Evolutionary conservation across 2,113 vertebrate species (phyloP).

Genomic region (Forbesichthys papilliferus): DNA sequence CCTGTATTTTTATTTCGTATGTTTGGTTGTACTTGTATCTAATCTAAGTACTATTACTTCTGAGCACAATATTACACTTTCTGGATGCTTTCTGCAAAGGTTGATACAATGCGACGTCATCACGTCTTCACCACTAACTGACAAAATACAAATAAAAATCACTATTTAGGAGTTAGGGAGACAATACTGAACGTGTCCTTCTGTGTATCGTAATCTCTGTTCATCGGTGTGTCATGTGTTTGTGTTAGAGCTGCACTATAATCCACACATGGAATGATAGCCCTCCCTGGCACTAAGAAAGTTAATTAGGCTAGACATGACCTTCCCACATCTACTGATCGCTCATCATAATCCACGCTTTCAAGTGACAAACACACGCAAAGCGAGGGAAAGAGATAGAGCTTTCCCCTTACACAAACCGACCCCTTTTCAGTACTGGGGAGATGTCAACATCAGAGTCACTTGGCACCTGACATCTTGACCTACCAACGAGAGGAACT

Average conservation of each 20-base stretch:
- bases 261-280: slow-evolving; percentile 49
- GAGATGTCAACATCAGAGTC: too few relatives aligned
- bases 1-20: too few relatives aligned
- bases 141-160: too few relatives aligned
- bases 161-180: too few relatives aligned
- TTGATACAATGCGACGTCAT: too few relatives aligned
- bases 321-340: slow-evolving; percentile 42
- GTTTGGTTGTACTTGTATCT: too few relatives aligned
- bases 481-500: too few relatives aligned
- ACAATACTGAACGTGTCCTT: not conserved
- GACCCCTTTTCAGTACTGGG: slow-evolving; percentile 32
- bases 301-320: slow-evolving; percentile 63
- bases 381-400: not conserved
- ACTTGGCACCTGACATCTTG: too few relatives aligned
- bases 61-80: too few relatives aligned
- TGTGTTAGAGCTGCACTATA: not conserved
- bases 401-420: slow-evolving; percentile 1
- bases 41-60: too few relatives aligned
- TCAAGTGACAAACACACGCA: not conserved
- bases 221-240: slow-evolving; percentile 8
- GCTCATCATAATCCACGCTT: slow-evolving; percentile 30
- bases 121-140: too few relatives aligned
- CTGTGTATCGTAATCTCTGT: not conserved
- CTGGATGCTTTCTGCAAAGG: too few relatives aligned
- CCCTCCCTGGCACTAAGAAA: slow-evolving; percentile 47